These are phyloP conservation scores for Epinephelus cyanopodus DNA, from an alignment of 2,113 vertebrate genomes.

Conservation along the genomic window DNA sequence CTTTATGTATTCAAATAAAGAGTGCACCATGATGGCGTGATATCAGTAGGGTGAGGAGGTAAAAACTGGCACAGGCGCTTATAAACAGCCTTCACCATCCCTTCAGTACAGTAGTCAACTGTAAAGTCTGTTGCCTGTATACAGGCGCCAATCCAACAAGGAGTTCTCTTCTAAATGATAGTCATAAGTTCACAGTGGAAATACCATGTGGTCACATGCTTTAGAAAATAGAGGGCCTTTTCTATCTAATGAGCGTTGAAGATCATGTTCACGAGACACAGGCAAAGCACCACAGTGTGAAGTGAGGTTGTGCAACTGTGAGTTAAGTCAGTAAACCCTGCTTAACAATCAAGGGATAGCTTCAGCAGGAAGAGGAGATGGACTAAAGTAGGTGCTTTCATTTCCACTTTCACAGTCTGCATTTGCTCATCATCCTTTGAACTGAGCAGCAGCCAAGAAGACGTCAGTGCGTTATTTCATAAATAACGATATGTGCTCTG, in stretches of 20 bases:
- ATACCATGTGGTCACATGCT: conserved; percentile 62
- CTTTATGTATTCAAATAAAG: background rate
- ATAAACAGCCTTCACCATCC: background rate
- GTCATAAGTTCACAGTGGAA: conserved; percentile 56
- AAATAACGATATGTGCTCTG: background rate
- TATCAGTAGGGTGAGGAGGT: background rate
- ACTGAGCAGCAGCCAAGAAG: background rate
- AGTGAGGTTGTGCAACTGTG: conserved; percentile 17
- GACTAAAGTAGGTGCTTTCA: conserved; percentile 15
- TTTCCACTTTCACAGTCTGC: background rate
- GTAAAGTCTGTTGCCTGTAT: conserved; percentile 1
- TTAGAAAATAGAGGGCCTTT: conserved; percentile 54
- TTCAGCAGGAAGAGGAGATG: conserved; percentile 9
- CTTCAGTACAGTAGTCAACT: background rate
- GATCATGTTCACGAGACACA: conserved; percentile 64
- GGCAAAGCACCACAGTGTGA: conserved; percentile 8
- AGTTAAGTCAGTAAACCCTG: conserved; percentile 13
- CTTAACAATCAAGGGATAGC: conserved; percentile 13
- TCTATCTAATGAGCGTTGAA: conserved; percentile 48
- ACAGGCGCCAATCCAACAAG: conserved; percentile 13
- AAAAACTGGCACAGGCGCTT: background rate
- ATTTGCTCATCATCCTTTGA: background rate
- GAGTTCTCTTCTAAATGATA: conserved; percentile 41
- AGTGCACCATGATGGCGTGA: background rate
- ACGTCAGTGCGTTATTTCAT: background rate